Conservation (phyloP, 2,113 vertebrate genomes). For the Centropus unirufus region DNA sequence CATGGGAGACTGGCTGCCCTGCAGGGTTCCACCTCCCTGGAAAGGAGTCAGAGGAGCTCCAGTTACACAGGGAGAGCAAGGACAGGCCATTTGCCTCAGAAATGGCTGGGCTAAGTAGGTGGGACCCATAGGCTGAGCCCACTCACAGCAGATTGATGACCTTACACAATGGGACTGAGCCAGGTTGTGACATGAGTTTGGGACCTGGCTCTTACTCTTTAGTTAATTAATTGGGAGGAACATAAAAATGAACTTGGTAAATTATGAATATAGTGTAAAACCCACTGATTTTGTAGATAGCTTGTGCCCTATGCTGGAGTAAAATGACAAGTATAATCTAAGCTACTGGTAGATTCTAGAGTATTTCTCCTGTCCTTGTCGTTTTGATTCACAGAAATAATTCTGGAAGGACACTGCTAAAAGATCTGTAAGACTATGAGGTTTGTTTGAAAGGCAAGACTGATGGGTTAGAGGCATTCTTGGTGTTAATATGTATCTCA, state of each 20-base stretch:
- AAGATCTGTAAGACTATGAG: neutral
- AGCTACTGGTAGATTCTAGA: neutral
- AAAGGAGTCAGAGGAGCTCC: neutral
- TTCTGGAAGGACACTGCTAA: neutral
- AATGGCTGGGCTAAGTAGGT: slow-evolving; percentile 13
- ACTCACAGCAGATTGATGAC: slow-evolving; percentile 62
- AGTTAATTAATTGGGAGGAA: slow-evolving; percentile 54
- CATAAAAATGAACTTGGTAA: slow-evolving; percentile 21
- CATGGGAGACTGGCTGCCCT: fast-evolving
- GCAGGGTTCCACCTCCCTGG: neutral
- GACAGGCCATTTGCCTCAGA: neutral
- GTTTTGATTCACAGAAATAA: neutral
- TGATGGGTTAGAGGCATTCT: neutral
- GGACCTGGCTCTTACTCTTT: slow-evolving; percentile 56
- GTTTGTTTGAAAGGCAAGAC: neutral
- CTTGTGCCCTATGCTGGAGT: neutral
- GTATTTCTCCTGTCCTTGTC: neutral
- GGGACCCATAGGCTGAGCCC: slow-evolving; percentile 28
- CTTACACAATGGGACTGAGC: slow-evolving; percentile 28
- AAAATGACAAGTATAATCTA: neutral
- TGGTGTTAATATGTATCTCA: neutral
- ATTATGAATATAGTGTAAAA: neutral
- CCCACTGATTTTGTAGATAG: neutral
- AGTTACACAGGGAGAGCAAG: neutral
- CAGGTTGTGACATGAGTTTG: slow-evolving; percentile 46